phyloP scores from a whole-genome alignment of 2,888 invertebrate species.

The Hyppa rectilinea region DNA sequence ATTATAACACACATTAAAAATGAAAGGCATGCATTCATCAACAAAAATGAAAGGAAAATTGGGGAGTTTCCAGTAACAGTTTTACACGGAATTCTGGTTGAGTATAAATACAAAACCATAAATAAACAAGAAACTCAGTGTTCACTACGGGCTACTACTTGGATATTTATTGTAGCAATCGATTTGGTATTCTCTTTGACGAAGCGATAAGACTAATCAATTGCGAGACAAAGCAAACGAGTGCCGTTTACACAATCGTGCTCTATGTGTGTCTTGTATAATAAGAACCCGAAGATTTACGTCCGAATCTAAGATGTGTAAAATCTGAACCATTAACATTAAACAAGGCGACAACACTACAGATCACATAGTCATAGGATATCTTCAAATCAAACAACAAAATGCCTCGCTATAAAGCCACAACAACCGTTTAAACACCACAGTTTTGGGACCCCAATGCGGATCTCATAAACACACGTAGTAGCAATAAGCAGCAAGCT shows the following conservation, averaged over 20 bases:
- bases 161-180: constrained; percentile 20
- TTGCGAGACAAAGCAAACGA: constrained; percentile 10
- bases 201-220: constrained; percentile 3
- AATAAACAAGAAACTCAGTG: constrained; percentile 22
- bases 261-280: background rate
- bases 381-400: background rate
- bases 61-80: constrained; percentile 38
- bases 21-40: constrained; percentile 3
- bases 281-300: background rate
- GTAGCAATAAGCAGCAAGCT: constrained; percentile 13
- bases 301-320: background rate
- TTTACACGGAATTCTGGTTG: constrained; percentile 40
- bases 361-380: background rate
- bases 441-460: no score
- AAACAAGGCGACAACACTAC: background rate
- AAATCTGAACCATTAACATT: background rate
- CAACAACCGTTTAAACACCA: background rate
- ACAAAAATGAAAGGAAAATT: constrained; percentile 26
- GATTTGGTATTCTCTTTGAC: constrained; percentile 29
- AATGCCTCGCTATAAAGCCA: background rate
- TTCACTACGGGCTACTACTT: background rate
- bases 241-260: background rate
- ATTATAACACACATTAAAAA: constrained; percentile 11
- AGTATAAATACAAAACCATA: constrained; percentile 28
- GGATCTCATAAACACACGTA: background rate